Evolutionary conservation across 1,140 invertebrate species (phyloP).

Genomic region (Venustaconcha ellipsiformis): DNA sequence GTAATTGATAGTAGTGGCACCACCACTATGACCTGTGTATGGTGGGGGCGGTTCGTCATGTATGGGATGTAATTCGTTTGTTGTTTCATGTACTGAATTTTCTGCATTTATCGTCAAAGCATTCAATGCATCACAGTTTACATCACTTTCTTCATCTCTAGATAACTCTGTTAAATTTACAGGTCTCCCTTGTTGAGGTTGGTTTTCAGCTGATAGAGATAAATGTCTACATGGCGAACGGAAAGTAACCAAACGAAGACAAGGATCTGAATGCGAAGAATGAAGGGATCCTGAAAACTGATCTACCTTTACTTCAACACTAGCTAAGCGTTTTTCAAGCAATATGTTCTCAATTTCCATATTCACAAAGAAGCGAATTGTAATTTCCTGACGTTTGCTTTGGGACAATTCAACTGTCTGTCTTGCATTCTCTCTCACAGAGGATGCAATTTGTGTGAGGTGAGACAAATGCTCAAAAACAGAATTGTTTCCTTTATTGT

Average conservation of each 20-base stretch:
- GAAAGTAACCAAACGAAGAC: not conserved
- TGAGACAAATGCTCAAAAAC: too few species aligned
- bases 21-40: constrained; percentile 8
- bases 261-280: not conserved
- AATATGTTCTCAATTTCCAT: constrained; percentile 21
- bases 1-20: constrained; percentile 11
- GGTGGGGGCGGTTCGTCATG: constrained; percentile 25
- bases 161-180: not conserved
- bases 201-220: not conserved
- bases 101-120: not conserved
- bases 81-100: constrained; percentile 14
- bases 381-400: not conserved
- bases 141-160: not conserved
- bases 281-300: not conserved
- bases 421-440: too few species aligned
- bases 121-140: not conserved
- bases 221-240: not conserved
- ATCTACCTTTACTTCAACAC: constrained; percentile 19
- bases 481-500: too few species aligned
- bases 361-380: constrained; percentile 25
- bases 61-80: not conserved
- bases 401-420: too few species aligned
- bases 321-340: constrained; percentile 9
- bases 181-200: not conserved
- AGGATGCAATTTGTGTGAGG: too few species aligned